These are phyloP conservation scores for Botia almorhae DNA, from an alignment of 2,797 vertebrate genomes.

Conservation along the genomic window DNA sequence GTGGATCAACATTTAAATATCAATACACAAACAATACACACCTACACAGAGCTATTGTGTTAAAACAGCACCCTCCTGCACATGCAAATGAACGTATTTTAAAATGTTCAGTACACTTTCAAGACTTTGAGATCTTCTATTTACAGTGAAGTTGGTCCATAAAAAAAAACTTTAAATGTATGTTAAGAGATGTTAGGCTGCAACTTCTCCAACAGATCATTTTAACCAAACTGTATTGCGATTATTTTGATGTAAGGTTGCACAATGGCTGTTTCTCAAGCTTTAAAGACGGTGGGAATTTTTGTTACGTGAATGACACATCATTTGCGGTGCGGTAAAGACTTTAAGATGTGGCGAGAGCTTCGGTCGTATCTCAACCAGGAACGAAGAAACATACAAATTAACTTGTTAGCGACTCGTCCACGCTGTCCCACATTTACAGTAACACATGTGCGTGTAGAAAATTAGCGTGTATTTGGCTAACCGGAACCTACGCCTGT, in stretches of 20 bases:
- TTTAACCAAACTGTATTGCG: background rate
- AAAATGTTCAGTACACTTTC: background rate
- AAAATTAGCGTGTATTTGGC: constrained; percentile 42
- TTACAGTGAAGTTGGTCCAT: background rate
- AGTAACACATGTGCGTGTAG: constrained; percentile 42
- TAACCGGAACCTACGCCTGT: constrained; percentile 18
- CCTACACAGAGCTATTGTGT: too few relatives aligned
- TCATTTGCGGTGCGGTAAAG: constrained; percentile 28
- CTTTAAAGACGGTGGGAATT: constrained; percentile 4
- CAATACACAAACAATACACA: too few relatives aligned
- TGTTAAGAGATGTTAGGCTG: background rate
- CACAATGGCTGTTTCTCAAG: background rate
- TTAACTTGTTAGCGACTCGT: constrained; percentile 37
- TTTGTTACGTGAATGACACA: constrained; percentile 9
- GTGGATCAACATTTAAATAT: too few relatives aligned
- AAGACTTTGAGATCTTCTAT: background rate
- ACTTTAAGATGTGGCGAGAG: constrained; percentile 31
- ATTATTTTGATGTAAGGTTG: background rate
- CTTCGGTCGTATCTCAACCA: constrained; percentile 29
- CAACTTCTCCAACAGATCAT: background rate
- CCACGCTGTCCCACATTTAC: constrained; percentile 26
- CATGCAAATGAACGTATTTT: background rate
- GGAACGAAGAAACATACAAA: constrained; percentile 45
- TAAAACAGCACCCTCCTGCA: too few relatives aligned
- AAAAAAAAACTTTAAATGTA: background rate